A percentile compares a stretch with the other conserved stretches of the same genome.
Evolutionary conservation across 2,888 invertebrate species (phyloP).

Genomic region (Cancer borealis): DNA sequence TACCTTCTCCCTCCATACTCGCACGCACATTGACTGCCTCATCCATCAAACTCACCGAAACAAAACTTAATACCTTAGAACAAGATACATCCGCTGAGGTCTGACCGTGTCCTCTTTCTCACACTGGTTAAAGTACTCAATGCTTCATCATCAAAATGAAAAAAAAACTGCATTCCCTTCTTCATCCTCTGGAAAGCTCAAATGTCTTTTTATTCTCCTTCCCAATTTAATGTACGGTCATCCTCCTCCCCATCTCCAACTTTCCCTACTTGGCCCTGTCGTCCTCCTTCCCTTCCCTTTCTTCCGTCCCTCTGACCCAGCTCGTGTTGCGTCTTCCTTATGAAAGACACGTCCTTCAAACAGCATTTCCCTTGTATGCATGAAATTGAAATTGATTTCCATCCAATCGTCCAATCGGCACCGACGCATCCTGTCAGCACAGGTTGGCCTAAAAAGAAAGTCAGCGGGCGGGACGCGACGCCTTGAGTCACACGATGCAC

Average conservation of each 20-base stretch:
- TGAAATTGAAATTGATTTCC: constrained; percentile 1
- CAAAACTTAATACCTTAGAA: background rate
- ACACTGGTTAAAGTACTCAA: background rate
- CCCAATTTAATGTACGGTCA: background rate
- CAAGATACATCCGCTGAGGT: background rate
- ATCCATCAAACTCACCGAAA: background rate
- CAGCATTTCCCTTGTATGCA: background rate
- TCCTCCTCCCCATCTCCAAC: background rate
- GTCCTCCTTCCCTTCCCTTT: background rate
- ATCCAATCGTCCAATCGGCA: background rate
- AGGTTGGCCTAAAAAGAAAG: background rate
- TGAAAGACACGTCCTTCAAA: constrained; percentile 35
- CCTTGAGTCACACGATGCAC: background rate
- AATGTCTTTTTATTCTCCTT: background rate
- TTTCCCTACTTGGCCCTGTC: background rate
- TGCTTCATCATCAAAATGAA: background rate
- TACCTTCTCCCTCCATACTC: too few species aligned
- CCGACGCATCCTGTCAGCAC: background rate
- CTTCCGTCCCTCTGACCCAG: background rate
- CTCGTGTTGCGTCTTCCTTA: background rate
- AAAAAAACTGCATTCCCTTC: background rate
- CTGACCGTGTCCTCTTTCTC: background rate
- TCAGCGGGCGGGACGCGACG: background rate
- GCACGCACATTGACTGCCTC: background rate
- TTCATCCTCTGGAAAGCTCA: background rate